Base-by-base conservation (phyloP, 2,797 vertebrate genomes). In the Pyrocephalus nanus region DNA sequence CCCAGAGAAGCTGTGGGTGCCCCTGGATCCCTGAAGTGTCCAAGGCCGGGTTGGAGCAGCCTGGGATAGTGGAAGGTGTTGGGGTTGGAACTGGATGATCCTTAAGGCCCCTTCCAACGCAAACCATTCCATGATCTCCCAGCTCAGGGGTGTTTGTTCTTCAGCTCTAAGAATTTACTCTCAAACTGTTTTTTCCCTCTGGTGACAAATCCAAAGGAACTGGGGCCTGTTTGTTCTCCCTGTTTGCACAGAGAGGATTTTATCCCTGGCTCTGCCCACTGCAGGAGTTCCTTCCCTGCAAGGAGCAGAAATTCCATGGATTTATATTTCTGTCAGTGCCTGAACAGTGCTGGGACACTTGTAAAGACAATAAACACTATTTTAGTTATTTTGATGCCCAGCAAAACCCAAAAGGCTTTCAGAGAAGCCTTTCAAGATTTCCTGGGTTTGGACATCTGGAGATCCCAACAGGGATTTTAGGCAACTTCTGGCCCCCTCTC, bases 321-420 rank as follows among this genome's bases (percentile, higher is more conserved):
- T 86, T 77, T 70, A 9, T 40, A 9, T 54, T 62, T 27, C 15
- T 22, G 4, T 43, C 60, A 17, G 2, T 21, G 3, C 9, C 40
- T 19, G 47, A 8, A 15, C 2, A 3, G 2, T 3, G 36, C 10
- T 7, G 3, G 30, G 21, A 14, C 9, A 1, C 1, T 9, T 15
- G n/a, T 10, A 14, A 50, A 82, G 53, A 15, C 11, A 40, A 12
- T 0, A 29, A 78, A 47, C 4, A 25, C 13, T 14, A 14, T 32
- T 40, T 15, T 21, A 10, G 5, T 30, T 2, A 4, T 65, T 81
- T 71, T n/a, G 20, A 50, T n/a, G 18, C 0, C 3, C 22, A 40
- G 19, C 19, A 13, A 8, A 85, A 19, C 25, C 19, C 48, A 1
- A 8, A 74, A 53, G 10, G 34, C 15, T 40, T 66, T 58, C 32